These are phyloP conservation scores for Epirrita christyi DNA, from an alignment of 2,888 invertebrate genomes.

Conservation along the genomic window DNA sequence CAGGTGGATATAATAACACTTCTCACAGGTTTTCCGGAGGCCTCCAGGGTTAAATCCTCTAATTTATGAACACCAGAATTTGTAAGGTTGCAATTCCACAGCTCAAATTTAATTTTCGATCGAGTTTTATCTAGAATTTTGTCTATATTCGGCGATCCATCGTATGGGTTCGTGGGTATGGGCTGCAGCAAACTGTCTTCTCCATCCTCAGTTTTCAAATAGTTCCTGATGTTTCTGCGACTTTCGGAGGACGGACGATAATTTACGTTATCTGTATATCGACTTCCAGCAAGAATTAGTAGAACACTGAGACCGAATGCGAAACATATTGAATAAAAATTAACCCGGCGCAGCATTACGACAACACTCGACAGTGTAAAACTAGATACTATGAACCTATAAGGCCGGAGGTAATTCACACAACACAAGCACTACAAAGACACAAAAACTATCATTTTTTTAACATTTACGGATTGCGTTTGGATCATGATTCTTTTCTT, in stretches of 20 bases:
- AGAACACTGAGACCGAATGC: conserved; percentile 81
- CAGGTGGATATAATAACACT: conserved; percentile 94
- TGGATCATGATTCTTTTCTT: conserved; percentile 72
- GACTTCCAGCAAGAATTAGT: conserved; percentile 81
- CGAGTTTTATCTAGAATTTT: conserved; percentile 70
- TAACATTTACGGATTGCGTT: conserved; percentile 65
- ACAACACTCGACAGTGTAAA: conserved; percentile 54
- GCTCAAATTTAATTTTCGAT: conserved; percentile 65
- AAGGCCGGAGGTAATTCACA: conserved; percentile 53
- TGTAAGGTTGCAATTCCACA: conserved; percentile 70
- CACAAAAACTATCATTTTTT: too few relatives aligned
- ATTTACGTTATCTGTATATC: conserved; percentile 81
- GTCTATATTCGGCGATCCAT: conserved; percentile 68
- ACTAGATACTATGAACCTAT: conserved; percentile 40
- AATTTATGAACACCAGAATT: conserved; percentile 79
- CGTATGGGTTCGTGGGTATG: conserved; percentile 67
- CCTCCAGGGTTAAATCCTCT: conserved; percentile 88
- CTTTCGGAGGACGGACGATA: conserved; percentile 76
- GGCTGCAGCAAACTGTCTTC: conserved; percentile 61
- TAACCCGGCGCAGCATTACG: conserved; percentile 82
- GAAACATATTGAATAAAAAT: conserved; percentile 82
- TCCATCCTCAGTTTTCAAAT: conserved; percentile 86
- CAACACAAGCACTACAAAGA: conserved; percentile 63
- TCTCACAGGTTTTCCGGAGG: conserved; percentile 89
- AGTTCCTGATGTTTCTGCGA: conserved; percentile 71